These are phyloP conservation scores for Hipposideros larvatus DNA, from an alignment of 2,797 vertebrate genomes.

Conservation along the genomic window DNA sequence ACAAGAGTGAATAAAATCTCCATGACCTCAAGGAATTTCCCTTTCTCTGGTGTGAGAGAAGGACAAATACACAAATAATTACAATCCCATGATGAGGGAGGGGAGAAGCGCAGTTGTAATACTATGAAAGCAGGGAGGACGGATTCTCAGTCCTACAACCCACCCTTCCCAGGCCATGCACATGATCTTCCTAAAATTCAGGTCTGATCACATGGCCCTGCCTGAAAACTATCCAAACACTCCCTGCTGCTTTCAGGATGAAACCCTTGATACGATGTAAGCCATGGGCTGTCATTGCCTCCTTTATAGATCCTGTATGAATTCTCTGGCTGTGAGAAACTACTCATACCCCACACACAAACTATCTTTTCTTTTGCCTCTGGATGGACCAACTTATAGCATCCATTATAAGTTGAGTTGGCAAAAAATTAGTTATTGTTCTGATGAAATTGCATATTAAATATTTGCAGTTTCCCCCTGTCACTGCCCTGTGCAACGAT, in stretches of 20 bases:
- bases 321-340: background rate
- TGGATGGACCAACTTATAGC: background rate
- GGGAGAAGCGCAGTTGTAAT: background rate
- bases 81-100: background rate
- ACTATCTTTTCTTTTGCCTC: background rate
- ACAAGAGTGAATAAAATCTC: background rate
- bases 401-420: background rate
- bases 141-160: fast-evolving
- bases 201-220: background rate
- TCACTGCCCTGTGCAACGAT: background rate
- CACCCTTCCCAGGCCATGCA: background rate
- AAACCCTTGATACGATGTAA: background rate
- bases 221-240: background rate
- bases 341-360: background rate
- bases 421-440: background rate
- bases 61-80: background rate
- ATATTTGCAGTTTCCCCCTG: background rate
- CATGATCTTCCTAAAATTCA: background rate
- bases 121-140: background rate
- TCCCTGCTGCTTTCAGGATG: background rate
- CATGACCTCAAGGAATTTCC: background rate
- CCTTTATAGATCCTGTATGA: background rate
- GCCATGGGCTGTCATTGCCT: background rate
- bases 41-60: background rate
- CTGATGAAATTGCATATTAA: background rate